A percentile compares a stretch with the other conserved stretches of the same genome.
phyloP scores from a whole-genome alignment of 2,113 vertebrate genomes.

The Acrocephalus kingi region DNA sequence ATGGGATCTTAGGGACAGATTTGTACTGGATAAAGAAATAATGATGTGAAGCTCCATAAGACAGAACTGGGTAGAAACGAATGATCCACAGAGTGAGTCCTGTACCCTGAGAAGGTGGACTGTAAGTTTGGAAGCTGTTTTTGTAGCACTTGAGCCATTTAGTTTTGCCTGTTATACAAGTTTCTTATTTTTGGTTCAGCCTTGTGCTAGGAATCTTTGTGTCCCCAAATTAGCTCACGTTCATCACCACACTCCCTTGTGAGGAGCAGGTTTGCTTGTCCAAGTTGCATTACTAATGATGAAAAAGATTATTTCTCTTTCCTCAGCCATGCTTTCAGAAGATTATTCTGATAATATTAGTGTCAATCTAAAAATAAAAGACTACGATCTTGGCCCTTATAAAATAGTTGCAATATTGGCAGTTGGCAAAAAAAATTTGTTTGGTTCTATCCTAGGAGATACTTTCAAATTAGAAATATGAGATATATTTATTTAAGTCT shows the following conservation, averaged over 20 bases:
- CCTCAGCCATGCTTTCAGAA: background rate
- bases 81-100: background rate
- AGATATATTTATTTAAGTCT: background rate
- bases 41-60: background rate
- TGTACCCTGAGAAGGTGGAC: background rate
- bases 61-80: background rate
- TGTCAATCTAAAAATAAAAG: background rate
- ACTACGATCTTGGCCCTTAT: background rate
- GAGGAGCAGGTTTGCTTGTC: background rate
- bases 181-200: background rate
- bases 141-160: background rate
- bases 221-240: background rate
- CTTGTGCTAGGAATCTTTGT: background rate
- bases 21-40: background rate
- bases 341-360: background rate
- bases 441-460: background rate
- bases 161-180: background rate
- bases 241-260: background rate
- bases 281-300: background rate
- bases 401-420: background rate
- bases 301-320: background rate
- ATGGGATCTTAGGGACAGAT: background rate
- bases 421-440: background rate
- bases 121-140: background rate
- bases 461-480: background rate